Base-by-base conservation (phyloP, 1,140 invertebrate genomes). In the Kradibia gibbosae region DNA sequence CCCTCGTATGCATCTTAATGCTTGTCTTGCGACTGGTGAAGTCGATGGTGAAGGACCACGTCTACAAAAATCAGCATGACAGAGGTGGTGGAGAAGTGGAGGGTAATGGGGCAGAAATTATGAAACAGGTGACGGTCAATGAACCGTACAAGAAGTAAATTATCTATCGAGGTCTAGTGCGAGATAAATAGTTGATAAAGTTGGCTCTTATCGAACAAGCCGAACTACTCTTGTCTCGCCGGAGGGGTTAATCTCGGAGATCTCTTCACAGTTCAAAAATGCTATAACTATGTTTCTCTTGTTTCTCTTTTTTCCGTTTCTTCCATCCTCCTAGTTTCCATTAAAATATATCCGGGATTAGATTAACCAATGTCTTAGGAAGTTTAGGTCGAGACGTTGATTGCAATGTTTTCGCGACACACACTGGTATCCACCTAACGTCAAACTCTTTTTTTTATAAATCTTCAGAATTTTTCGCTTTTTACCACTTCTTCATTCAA, bases 381-480 rank as follows among this genome's bases (percentile, higher is more conserved):
- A 60, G 73, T 75, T 75, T 34, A 75, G 60, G 53, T 20, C 22
- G 36, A 70, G 20, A 20, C n/a, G 39, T 70, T 5, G 13, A 45
- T 25, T 36, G 31, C 28, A 36, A 50, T 55, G 62, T 78, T 78
- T 78, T 48, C 20, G 31, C 62, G 50, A 73, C 28, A 73, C 45
- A 55, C 65, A 62, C 62, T 78, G 76, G 71, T 50, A 42, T 71
- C 17, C 28, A 15, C 15, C 3, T 36, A 20, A 0, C 39, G 7
- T 0, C 20, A 53, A 73, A 73, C 71, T 73, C 48, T 55, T 73
- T 72, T n/a, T 71, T 50, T 65, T 78, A 78, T 78, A 78, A 78
- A 78, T 78, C 77, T 78, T 31, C 45, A 70, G 76, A 78, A 60
- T 78, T 78, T 70, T 45, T 72, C 42, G n/a, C 70, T 48, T 48